Conservation (phyloP, 2,797 vertebrate genomes). For the Sparus aurata region DNA sequence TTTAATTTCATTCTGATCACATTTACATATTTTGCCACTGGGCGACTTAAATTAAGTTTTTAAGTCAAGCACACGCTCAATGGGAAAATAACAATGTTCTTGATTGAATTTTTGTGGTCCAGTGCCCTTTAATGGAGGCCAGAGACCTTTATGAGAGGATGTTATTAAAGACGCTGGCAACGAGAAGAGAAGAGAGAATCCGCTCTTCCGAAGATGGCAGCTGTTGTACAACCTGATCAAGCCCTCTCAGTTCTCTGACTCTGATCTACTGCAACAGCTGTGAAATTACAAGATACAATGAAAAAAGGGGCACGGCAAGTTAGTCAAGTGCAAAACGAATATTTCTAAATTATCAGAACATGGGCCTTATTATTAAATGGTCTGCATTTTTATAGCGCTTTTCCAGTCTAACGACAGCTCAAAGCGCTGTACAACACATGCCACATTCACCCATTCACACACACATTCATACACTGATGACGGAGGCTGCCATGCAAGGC, state of each 20-base stretch:
- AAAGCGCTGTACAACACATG: too few species aligned
- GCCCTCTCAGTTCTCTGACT: neutral
- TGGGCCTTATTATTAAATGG: neutral
- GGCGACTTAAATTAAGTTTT: constrained; percentile 19
- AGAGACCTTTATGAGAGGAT: constrained; percentile 24
- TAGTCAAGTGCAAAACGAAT: constrained; percentile 1
- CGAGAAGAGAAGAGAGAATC: constrained; percentile 20
- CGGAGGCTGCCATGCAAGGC: too few species aligned
- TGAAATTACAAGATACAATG: neutral
- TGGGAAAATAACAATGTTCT: constrained; percentile 19
- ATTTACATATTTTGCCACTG: constrained; percentile 32
- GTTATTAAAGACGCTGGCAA: constrained; percentile 12
- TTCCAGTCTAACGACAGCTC: too few species aligned
- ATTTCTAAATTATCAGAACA: neutral
- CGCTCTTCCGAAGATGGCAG: neutral
- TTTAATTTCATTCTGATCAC: constrained; percentile 26
- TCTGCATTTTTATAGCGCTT: too few species aligned
- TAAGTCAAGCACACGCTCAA: constrained; percentile 11
- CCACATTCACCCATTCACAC: too few species aligned
- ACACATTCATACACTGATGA: too few species aligned
- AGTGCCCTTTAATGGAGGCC: constrained; percentile 23
- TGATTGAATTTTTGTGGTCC: constrained; percentile 39
- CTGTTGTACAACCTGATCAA: constrained; percentile 3
- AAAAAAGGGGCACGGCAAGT: neutral
- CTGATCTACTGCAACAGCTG: neutral